A percentile compares a stretch with the other conserved stretches of the same genome.
phyloP scores from a whole-genome alignment of 2,888 invertebrate genomes.

The Metacarcinus magister region DNA sequence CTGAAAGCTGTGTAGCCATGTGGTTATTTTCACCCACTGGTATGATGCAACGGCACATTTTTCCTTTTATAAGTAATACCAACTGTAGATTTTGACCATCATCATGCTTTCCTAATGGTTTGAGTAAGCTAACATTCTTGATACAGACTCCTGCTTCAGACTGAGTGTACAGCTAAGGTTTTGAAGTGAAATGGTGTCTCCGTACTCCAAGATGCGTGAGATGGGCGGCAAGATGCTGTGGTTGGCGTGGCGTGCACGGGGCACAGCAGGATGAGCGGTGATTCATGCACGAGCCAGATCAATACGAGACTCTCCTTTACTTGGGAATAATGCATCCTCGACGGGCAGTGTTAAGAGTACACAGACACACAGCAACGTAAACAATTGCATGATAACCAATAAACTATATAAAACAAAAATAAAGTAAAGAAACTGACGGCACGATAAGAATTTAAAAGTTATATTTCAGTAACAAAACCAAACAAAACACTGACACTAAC shows the following conservation, averaged over 20 bases:
- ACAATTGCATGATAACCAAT: not conserved
- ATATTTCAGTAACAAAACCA: not conserved
- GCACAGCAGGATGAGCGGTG: not conserved
- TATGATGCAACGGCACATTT: not conserved
- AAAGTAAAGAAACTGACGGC: not conserved
- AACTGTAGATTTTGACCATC: not conserved
- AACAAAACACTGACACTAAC: not conserved
- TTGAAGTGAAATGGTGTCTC: not conserved
- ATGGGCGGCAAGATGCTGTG: not conserved
- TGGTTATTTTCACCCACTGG: not conserved
- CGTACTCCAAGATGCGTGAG: not conserved
- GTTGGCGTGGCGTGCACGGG: not conserved
- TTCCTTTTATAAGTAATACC: not conserved
- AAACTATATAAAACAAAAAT: not conserved
- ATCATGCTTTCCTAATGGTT: not conserved
- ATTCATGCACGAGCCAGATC: constrained; percentile 17
- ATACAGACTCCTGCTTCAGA: not conserved
- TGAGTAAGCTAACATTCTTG: not conserved
- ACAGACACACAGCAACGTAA: not conserved
- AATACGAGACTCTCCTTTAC: not conserved
- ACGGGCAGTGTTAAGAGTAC: not conserved
- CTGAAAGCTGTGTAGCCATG: not conserved
- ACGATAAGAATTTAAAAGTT: not conserved
- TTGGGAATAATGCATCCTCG: not conserved
- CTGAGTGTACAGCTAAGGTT: not conserved